phyloP scores from a whole-genome alignment of 2,888 invertebrate genomes.

The Drosophila niveifrons region DNA sequence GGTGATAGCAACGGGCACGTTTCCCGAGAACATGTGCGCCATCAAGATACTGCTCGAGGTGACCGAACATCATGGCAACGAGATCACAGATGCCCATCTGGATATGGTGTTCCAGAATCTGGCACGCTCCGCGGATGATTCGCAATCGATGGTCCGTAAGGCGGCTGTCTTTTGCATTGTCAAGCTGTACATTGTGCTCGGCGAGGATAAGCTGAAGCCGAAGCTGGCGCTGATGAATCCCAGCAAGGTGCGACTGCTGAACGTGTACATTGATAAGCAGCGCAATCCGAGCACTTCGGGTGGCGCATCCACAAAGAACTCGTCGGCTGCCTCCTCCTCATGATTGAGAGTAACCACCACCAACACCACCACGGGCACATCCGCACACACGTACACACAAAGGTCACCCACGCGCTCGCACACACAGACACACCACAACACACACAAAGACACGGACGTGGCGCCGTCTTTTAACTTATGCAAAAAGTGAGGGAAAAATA shows the following conservation, averaged over 20 bases:
- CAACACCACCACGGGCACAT: neutral
- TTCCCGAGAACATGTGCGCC: constrained; percentile 95
- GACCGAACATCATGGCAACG: constrained; percentile 90
- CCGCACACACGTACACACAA: constrained; percentile 9
- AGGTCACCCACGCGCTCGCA: constrained; percentile 29
- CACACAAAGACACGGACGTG: constrained; percentile 57
- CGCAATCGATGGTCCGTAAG: constrained; percentile 96
- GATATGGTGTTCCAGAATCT: constrained; percentile 94
- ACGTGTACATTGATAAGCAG: constrained; percentile 83
- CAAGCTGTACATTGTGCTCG: constrained; percentile 94
- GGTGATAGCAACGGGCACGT: constrained; percentile 94
- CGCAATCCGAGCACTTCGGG: constrained; percentile 71
- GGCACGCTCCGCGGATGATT: constrained; percentile 95
- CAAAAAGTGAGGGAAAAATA: constrained; percentile 41
- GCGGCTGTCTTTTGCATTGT: constrained; percentile 99
- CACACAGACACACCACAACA: constrained; percentile 21
- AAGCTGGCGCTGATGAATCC: constrained; percentile 93
- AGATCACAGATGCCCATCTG: constrained; percentile 91
- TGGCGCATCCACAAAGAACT: constrained; percentile 83
- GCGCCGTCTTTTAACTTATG: constrained; percentile 40
- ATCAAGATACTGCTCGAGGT: constrained; percentile 96
- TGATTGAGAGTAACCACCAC: constrained; percentile 70
- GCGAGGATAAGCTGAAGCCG: constrained; percentile 93
- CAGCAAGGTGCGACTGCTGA: constrained; percentile 88
- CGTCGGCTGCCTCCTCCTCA: constrained; percentile 83